Conservation (phyloP, 2,888 invertebrate genomes). For the Andrena hattorfiana region DNA sequence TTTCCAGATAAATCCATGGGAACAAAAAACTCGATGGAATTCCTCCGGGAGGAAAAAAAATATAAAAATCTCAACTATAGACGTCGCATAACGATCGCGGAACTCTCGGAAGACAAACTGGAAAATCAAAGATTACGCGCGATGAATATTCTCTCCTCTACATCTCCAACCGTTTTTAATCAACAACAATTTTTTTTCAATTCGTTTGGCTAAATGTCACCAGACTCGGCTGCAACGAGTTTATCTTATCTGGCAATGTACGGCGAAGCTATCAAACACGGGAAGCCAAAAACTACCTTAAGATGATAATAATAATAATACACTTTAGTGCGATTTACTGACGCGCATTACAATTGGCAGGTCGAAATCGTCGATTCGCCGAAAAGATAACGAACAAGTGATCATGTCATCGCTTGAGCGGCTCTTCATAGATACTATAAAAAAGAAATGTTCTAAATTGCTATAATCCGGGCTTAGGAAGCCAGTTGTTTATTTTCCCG, state of each 20-base stretch:
- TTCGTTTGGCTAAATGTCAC: background rate
- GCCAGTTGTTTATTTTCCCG: conserved; percentile 2
- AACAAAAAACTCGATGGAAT: background rate
- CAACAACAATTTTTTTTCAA: conserved; percentile 1
- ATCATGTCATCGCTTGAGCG: background rate
- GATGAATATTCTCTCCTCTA: background rate
- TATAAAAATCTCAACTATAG: too few relatives aligned
- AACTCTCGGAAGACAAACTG: background rate
- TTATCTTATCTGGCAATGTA: conserved; percentile 63
- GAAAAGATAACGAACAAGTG: conserved; percentile 31
- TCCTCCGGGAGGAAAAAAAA: background rate
- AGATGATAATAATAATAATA: conserved; percentile 19
- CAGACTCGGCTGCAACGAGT: conserved; percentile 8
- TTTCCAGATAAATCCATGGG: background rate
- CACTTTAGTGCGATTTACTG: conserved; percentile 30
- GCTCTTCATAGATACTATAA: background rate
- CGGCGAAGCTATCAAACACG: conserved; percentile 37
- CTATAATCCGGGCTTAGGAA: conserved; percentile 11
- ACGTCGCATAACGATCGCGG: background rate
- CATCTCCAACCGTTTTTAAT: background rate
- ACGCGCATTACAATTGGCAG: conserved; percentile 23
- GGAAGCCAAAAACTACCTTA: conserved; percentile 29
- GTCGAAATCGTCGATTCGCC: conserved; percentile 13
- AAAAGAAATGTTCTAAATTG: conserved; percentile 5
- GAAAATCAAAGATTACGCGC: background rate